Conservation (phyloP, 2,888 invertebrate species). For the Phengaris arion region DNA sequence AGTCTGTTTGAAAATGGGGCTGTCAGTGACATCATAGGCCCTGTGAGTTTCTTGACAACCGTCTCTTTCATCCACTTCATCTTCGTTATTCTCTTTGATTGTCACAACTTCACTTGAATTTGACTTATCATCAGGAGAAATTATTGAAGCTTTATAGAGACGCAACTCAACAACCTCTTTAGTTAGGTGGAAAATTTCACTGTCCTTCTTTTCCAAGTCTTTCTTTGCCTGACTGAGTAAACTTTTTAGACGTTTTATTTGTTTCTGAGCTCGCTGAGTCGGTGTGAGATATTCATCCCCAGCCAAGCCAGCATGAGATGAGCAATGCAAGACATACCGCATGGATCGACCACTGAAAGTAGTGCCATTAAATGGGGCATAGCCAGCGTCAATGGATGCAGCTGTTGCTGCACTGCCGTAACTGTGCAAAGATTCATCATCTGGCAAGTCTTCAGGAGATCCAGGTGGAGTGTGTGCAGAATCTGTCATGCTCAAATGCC, state of each 20-base stretch:
- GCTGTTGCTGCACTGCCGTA: constrained; percentile 89
- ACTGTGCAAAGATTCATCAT: constrained; percentile 89
- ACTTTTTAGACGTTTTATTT: constrained; percentile 87
- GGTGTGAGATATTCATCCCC: constrained; percentile 93
- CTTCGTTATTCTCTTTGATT: constrained; percentile 83
- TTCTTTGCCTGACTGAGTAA: constrained; percentile 86
- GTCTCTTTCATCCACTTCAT: constrained; percentile 55
- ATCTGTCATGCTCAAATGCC: constrained; percentile 67
- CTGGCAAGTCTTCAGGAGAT: constrained; percentile 82
- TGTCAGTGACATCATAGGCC: constrained; percentile 71
- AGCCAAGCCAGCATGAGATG: constrained; percentile 86
- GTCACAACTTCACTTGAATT: constrained; percentile 88
- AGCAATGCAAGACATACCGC: constrained; percentile 92
- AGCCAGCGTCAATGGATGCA: constrained; percentile 90
- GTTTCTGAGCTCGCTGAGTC: constrained; percentile 90
- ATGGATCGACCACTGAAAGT: constrained; percentile 84
- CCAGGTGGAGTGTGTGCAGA: constrained; percentile 81
- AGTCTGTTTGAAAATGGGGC: constrained; percentile 71
- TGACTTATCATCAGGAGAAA: constrained; percentile 89
- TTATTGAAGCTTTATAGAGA: constrained; percentile 87
- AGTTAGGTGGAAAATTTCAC: constrained; percentile 87
- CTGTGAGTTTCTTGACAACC: constrained; percentile 66
- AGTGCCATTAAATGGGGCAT: constrained; percentile 87
- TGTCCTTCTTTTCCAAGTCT: constrained; percentile 89
- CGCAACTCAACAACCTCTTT: constrained; percentile 90